Evolutionary conservation across 2,888 invertebrate genomes (phyloP), one percentile per base, ranked within the genome.

Genomic region (Allophyes oxyacanthae): DNA sequence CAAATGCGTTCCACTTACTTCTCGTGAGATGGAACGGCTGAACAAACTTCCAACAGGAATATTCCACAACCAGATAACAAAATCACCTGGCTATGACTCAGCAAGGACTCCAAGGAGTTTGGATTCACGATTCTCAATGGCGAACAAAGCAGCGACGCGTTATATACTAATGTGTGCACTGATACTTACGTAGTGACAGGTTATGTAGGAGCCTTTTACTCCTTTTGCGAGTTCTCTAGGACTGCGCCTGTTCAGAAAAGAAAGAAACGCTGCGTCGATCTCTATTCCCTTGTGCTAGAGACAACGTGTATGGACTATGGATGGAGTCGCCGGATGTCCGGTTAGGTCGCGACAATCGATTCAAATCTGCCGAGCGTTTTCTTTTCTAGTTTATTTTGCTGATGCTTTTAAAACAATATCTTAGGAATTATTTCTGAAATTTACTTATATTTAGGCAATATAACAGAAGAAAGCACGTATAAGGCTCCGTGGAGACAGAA

Each of bases 151-250:
- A 62, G 79, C 70, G 63, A 82, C 80, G 75, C 81, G 81, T 77
- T 82, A 79, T 77, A 77, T 72, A 83, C 64, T 75, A 76, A 70
- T 79, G 76, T 83, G 76, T 81, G 84, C 86, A 90, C 86, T 77
- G 74, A 83, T 91, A 94, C 94, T 94, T 88, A 94, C 94, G 85
- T 92, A 92, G 87, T 93, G 87, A 94, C 94, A 94, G 94, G 94
- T 94, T 94, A 94, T 89, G 92, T 92, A 94, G 94, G 94, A 94
- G 94, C 93, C 92, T 92, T 93, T 92, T 91, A 94, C 94, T 94
- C 94, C 94, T 94, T 92, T 92, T 91, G 91, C 93, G 91, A 86
- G 90, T 92, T 92, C 86, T 85, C 92, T 88, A 88, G 91, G 90
- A 94, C 94, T 94, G 94, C 94, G 93, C 93, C 90, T 93, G 92